Evolutionary conservation across 2,888 invertebrate species (phyloP), one percentile per base, ranked within the genome.

Genomic region (Drosophila rubida): DNA sequence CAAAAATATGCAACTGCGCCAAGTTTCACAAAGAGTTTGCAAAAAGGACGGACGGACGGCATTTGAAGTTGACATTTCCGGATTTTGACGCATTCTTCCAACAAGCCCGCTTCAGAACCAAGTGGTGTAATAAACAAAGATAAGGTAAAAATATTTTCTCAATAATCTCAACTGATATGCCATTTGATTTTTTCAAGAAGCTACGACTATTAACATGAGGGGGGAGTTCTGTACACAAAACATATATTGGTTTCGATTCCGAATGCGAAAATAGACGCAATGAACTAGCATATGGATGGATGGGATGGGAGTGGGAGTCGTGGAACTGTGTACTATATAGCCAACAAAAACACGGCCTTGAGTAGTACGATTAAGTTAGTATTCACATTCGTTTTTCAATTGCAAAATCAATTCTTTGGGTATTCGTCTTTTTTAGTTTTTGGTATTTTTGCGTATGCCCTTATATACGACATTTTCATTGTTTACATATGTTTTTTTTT

Each of bases 161-260:
- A 80, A 86, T 80, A 87, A 86, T 81, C 84, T 87, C 87, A 81
- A 81, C 87, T 81, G 80, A 81, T 81, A 81, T 81, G 80, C 87
- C 65, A 75, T 81, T 67, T 68, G 80, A 86, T 37, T 57, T 80
- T 32, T 32, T 5, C 80, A 70, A 80, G 74, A 80, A 86, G 80
- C 80, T 82, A 86, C 70, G 82, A 74, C 77, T 77, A 77, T 82
- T 65, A 65, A 85, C 62, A 63, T 73, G 69, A 50, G 45, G 35
- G 14, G 50, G 46, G 19, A 13, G 46, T 53, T 61, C 45, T 60
- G 6, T 62, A 58, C 37, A 63, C 9, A 11, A 14, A 25, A 25
- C 25, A 70, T 41, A 37, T 55, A 51, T 48, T 27, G 42, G 13
- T 30, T 22, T 16, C 14, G 11, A 22, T n/a, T n/a, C 39, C 9